Evolutionary conservation across 2,888 invertebrate species (phyloP).

Genomic region (Dioctria rufipes): DNA sequence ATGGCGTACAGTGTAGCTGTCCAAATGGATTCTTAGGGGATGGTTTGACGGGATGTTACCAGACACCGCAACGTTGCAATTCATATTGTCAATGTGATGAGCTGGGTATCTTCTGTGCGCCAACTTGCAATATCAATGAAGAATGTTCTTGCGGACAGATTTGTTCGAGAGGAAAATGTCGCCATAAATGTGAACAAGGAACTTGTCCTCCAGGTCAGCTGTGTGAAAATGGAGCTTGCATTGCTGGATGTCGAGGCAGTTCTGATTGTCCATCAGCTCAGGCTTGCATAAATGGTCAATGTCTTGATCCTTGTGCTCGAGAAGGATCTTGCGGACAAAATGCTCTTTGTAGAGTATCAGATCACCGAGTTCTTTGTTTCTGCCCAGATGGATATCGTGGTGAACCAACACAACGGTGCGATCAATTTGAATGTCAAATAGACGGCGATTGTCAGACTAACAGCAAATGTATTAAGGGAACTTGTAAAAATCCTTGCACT

Average conservation of each 20-base stretch:
- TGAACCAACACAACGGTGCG: constrained; percentile 83
- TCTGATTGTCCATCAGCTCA: constrained; percentile 85
- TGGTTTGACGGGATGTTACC: constrained; percentile 83
- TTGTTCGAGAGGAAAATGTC: constrained; percentile 82
- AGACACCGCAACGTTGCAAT: constrained; percentile 81
- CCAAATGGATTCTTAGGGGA: constrained; percentile 86
- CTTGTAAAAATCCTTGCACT: constrained; percentile 88
- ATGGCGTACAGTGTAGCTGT: constrained; percentile 89
- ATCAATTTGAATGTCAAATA: constrained; percentile 82
- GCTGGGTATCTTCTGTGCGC: constrained; percentile 82
- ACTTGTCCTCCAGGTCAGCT: constrained; percentile 85
- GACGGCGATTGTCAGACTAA: constrained; percentile 85
- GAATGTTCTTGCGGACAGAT: constrained; percentile 89
- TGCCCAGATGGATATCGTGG: constrained; percentile 91
- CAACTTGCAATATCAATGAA: constrained; percentile 76
- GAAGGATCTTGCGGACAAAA: constrained; percentile 83
- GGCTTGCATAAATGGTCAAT: constrained; percentile 80
- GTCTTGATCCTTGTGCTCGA: constrained; percentile 80
- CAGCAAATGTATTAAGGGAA: constrained; percentile 81
- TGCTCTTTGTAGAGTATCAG: constrained; percentile 84
- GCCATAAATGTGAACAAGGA: constrained; percentile 79
- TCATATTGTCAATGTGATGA: constrained; percentile 86
- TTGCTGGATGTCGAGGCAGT: constrained; percentile 85
- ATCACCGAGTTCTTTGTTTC: constrained; percentile 87
- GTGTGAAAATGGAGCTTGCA: constrained; percentile 81